Percentiles rank a stretch among this genome's conserved stretches.
phyloP scores from a whole-genome alignment of 2,888 invertebrate species.

The Drosophila subsilvestris region DNA sequence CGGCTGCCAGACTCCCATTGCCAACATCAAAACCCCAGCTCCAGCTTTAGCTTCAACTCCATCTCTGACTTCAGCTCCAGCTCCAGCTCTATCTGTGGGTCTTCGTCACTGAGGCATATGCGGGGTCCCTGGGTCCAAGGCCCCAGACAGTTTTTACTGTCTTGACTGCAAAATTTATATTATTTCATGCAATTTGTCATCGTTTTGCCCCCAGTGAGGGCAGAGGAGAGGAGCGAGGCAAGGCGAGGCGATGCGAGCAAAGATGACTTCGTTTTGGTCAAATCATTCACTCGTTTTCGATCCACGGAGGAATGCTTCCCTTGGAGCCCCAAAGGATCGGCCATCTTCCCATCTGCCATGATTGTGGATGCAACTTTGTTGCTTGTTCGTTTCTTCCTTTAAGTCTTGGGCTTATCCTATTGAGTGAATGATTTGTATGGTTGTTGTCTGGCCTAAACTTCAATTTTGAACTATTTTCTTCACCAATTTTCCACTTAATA shows the following conservation, averaged over 20 bases:
- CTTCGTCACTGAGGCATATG: background rate
- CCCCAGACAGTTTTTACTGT: slow-evolving; percentile 79
- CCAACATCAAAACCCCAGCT: slow-evolving; percentile 28
- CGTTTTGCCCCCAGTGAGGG: slow-evolving; percentile 64
- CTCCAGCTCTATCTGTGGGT: background rate
- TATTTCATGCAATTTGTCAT: slow-evolving; percentile 80
- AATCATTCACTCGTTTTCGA: slow-evolving; percentile 65
- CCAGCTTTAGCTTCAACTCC: slow-evolving; percentile 4
- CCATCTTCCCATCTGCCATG: background rate
- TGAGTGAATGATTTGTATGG: slow-evolving; percentile 29
- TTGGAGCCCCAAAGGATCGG: background rate
- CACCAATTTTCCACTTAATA: slow-evolving; percentile 71
- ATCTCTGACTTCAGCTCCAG: slow-evolving; percentile 14
- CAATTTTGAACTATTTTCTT: slow-evolving; percentile 40
- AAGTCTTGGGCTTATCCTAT: background rate
- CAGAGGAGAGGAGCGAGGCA: background rate
- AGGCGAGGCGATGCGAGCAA: slow-evolving; percentile 55
- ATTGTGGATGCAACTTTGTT: background rate
- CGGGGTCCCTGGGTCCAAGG: slow-evolving; percentile 33
- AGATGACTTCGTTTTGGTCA: slow-evolving; percentile 66
- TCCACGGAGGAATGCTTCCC: background rate
- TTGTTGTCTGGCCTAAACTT: slow-evolving; percentile 14
- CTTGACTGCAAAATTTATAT: slow-evolving; percentile 79
- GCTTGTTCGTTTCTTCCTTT: background rate
- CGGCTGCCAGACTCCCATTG: slow-evolving; percentile 57